These are phyloP conservation scores for Aepyceros melampus DNA, from an alignment of 2,113 vertebrate species.

Conservation along the genomic window DNA sequence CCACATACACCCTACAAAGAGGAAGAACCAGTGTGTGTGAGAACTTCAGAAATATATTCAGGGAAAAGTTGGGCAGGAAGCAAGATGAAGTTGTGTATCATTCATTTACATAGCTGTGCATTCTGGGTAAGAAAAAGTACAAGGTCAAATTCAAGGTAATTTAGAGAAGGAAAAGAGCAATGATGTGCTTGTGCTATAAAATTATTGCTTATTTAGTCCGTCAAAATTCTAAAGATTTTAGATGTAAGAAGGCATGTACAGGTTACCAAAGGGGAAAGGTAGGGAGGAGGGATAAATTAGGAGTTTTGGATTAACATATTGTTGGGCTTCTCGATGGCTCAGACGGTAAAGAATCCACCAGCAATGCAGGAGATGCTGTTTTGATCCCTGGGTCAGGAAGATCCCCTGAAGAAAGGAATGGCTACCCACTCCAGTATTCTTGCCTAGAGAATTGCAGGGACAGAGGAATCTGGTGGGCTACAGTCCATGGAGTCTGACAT, in stretches of 20 bases:
- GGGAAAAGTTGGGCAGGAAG: neutral
- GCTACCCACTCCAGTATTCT: neutral
- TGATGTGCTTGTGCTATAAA: neutral
- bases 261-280: neutral
- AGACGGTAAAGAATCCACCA: neutral
- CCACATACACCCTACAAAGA: neutral
- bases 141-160: slow-evolving; percentile 20
- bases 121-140: neutral
- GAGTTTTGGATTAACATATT: neutral
- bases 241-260: neutral
- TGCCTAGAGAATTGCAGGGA: neutral
- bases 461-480: neutral
- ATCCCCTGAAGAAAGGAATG: neutral
- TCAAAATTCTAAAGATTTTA: neutral
- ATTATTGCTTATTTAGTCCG: neutral
- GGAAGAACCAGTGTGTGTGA: neutral
- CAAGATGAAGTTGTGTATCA: neutral
- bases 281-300: neutral
- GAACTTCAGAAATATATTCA: neutral
- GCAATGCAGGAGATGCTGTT: neutral
- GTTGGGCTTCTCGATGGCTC: neutral
- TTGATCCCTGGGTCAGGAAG: neutral
- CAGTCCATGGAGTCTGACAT: neutral
- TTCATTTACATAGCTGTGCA: neutral
- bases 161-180: neutral